phyloP scores from a whole-genome alignment of 1,140 invertebrate species.

The Neotoxoptera formosana region DNA sequence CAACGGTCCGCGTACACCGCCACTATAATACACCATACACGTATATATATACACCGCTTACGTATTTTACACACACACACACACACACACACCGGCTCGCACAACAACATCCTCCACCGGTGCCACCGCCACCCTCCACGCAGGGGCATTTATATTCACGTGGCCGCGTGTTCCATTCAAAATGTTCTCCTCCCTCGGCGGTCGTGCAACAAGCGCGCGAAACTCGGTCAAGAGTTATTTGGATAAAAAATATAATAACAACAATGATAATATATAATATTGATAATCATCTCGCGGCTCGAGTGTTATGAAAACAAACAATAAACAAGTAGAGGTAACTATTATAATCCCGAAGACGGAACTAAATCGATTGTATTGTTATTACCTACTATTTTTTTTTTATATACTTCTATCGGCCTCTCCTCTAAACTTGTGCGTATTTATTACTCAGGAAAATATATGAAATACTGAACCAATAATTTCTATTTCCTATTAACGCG shows the following conservation, averaged over 20 bases:
- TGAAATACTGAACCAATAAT: background rate
- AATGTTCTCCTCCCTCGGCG: background rate
- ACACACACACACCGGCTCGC: background rate
- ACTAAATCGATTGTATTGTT: background rate
- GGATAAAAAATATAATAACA: conserved; percentile 22
- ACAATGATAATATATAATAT: background rate
- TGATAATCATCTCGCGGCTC: background rate
- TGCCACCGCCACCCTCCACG: background rate
- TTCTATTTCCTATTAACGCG: background rate
- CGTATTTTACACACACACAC: background rate
- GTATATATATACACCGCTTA: background rate
- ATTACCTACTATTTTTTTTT: background rate
- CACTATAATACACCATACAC: background rate
- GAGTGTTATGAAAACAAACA: background rate
- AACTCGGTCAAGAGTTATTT: background rate
- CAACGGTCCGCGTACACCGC: background rate
- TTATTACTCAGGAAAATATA: background rate
- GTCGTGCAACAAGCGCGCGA: conserved; percentile 17
- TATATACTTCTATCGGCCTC: background rate
- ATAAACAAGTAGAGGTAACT: background rate
- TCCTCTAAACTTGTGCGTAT: background rate
- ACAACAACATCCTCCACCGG: background rate
- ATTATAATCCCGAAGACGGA: background rate
- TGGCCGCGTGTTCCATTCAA: conserved; percentile 32
- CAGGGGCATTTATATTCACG: background rate